Evolutionary conservation across 2,113 vertebrate species (phyloP).

Genomic region (Hymenochirus boettgeri): DNA sequence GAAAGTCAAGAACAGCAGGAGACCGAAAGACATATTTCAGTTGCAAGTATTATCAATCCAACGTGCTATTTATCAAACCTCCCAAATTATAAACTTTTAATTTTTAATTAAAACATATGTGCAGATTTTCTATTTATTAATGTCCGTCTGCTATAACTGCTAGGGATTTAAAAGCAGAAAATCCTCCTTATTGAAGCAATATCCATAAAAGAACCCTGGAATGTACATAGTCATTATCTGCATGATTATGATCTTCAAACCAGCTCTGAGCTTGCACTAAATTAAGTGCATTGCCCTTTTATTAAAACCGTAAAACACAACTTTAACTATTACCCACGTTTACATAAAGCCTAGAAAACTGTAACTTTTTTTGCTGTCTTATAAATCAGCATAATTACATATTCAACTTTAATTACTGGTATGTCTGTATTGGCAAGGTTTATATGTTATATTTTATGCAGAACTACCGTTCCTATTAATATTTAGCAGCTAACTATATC

Average conservation of each 20-base stretch:
- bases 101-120: conserved; percentile 6
- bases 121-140: conserved; percentile 30
- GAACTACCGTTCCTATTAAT: conserved; percentile 91
- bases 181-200: conserved; percentile 39
- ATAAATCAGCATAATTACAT: conserved; percentile 88
- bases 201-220: conserved; percentile 33
- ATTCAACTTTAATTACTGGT: conserved; percentile 91
- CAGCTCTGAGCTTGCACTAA: conserved; percentile 64
- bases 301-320: conserved; percentile 72
- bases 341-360: conserved; percentile 77
- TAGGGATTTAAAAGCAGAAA: conserved; percentile 34
- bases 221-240: conserved; percentile 40
- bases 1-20: no score
- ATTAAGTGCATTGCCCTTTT: conserved; percentile 64
- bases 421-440: conserved; percentile 84
- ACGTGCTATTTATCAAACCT: conserved; percentile 4
- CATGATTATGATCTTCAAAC: conserved; percentile 57
- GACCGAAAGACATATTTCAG: no score
- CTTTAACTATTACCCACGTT: conserved; percentile 75
- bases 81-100: conserved; percentile 2
- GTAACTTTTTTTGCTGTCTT: conserved; percentile 79
- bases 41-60: background rate
- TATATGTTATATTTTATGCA: conserved; percentile 97
- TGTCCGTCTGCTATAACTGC: conserved; percentile 29
- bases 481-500: conserved; percentile 95